A percentile compares a stretch with the other conserved stretches of the same genome.
These are phyloP conservation scores for Clarias magur DNA, from an alignment of 2,113 vertebrate genomes.

Conservation along the genomic window DNA sequence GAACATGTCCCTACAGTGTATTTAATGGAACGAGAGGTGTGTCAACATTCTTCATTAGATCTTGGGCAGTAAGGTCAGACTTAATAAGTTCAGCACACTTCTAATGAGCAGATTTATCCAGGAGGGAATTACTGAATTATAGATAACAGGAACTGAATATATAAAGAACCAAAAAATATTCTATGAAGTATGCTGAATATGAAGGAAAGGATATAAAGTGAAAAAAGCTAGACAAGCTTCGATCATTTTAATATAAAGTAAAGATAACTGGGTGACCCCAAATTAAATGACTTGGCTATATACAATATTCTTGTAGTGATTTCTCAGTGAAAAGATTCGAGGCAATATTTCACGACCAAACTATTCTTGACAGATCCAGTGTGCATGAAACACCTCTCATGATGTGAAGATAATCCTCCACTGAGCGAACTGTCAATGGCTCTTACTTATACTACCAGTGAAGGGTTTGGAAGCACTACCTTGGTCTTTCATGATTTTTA, in stretches of 20 bases:
- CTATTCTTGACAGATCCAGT: not conserved
- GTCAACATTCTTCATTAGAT: not conserved
- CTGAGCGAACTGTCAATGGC: not conserved
- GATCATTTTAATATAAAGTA: not conserved
- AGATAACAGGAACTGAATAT: not conserved
- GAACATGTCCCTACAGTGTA: not conserved
- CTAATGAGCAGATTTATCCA: not conserved
- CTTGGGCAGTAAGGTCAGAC: not conserved
- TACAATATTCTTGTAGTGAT: not conserved
- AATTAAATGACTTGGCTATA: not conserved
- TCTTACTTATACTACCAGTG: not conserved
- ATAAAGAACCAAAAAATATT: not conserved
- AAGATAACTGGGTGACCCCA: not conserved
- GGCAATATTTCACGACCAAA: not conserved
- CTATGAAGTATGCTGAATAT: not conserved
- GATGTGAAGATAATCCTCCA: not conserved
- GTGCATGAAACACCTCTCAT: not conserved
- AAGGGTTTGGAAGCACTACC: too few species aligned
- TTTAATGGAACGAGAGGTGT: not conserved
- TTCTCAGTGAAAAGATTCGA: not conserved
- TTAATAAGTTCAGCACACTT: not conserved
- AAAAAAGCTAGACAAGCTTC: not conserved
- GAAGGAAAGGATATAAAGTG: not conserved
- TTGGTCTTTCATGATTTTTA: too few species aligned
- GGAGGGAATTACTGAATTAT: slow-evolving; percentile 12